Evolutionary conservation across 2,888 invertebrate genomes (phyloP), one percentile per base, ranked within the genome.

Genomic region (Acanthosepion lycidas): DNA sequence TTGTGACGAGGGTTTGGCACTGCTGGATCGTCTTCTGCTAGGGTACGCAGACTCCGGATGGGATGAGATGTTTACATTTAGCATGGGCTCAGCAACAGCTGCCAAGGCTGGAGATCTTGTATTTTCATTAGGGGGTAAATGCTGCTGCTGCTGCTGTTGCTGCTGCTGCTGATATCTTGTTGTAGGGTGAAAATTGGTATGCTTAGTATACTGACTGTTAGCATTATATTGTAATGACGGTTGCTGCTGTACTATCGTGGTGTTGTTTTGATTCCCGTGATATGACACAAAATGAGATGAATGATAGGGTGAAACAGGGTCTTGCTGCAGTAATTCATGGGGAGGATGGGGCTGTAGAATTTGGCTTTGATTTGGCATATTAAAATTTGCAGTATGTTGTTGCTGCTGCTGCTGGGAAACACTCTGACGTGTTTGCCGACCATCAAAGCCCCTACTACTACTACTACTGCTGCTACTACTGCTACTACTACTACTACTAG

Each of bases 361-460:
- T 55, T 55, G 55, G 15, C 18, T 5, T 20, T 59, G 59, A 78
- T 78, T n/a, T 33, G 78, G n/a, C 5, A n/a, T 9, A n/a, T 78
- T 51, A 53, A 93, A 53, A n/a, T 49, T 26, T 93, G 78, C 18
- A 33, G 78, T 33, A 15, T 53, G 49, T 48, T 42, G 92, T 92
- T 92, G 93, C 49, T 51, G 53, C 93, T 93, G 94, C 33, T 94
- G 94, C 48, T 55, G 64, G 12, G 94, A 94, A 55, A 94, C 23
- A 33, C 59, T 59, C 64, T 94, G 94, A 33, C 59, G 94, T n/a
- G 94, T n/a, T 64, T 53, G 53, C 33, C 64, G 94, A 48, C 94
- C 42, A 53, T 93, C 51, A 93, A 93, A 93, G 53, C 93, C 53
- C 53, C 51, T 49, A 51, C 49, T 53, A 53, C 93, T 48, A 55